Evolutionary conservation across 2,113 vertebrate genomes (phyloP), one percentile per base, ranked within the genome.

Genomic region (Catharus bicknelli): DNA sequence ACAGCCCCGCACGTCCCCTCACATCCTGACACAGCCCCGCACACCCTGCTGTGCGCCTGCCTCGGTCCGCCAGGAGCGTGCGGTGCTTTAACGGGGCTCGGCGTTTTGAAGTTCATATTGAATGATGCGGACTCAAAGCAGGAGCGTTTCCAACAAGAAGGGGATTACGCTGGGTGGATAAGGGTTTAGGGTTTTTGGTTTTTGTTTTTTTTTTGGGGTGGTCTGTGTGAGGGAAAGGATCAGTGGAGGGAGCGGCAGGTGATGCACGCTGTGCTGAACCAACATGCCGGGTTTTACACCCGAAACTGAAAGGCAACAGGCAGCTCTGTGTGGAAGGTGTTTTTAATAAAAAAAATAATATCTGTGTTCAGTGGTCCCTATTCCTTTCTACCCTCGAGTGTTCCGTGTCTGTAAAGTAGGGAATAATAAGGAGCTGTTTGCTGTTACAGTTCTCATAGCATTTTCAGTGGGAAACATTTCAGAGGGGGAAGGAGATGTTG

Each of bases 1-100:
- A 4, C 10, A 14, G 18, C 50, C 8, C 50, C 51, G 10, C 72
- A 5, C 26, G 2, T 25, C 2, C 18, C 21, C 9, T 3, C 30
- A 2, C 13, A 3, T 29, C 17, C 36, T 36, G 4, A 13, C 40
- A 6, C 42, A 26, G 40, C 62, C 3, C 48, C 16, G 15, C 67
- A 3, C 32, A 0, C 6, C 22, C 3, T 0, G 3, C 38, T 7
- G 15, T 13, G 32, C 36, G 55, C 40, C 8, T 2, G 8, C 69
- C 38, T 47, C 61, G 13, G 47, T 15, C 13, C 40, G 47, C 9
- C 8, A 4, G 20, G 17, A 70, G 10, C 13, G 17, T 6, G 63
- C 6, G 30, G 17, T 32, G 53, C 10, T 11, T 76, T 74, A n/a
- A 64, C 11, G 36, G 50, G 36, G 17, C 59, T 58, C 17, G 3